These are phyloP conservation scores for Lepetodrilus schrolli DNA, from an alignment of 2,888 invertebrate species.

Conservation along the genomic window DNA sequence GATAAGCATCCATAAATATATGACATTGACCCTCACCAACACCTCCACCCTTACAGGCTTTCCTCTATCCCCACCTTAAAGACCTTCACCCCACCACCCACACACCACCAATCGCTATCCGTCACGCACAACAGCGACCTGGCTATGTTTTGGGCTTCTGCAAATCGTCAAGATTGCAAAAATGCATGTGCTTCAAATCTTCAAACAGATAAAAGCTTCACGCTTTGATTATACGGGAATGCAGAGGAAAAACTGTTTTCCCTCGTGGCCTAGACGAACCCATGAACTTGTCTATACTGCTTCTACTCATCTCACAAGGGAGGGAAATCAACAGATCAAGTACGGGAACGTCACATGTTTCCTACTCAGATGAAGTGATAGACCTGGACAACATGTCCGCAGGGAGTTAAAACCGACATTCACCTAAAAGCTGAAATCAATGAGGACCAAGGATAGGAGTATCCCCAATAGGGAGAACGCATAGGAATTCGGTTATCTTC, in stretches of 20 bases:
- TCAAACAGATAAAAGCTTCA: slow-evolving; percentile 21
- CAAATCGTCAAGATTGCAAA: slow-evolving; percentile 23
- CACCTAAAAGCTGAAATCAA: too few relatives aligned
- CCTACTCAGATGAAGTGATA: too few relatives aligned
- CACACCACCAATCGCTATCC: background rate
- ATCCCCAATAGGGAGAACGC: too few relatives aligned
- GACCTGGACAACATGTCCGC: too few relatives aligned
- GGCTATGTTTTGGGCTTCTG: background rate
- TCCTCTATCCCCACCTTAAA: background rate
- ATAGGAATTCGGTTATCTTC: too few relatives aligned
- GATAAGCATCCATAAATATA: too few relatives aligned
- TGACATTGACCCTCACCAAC: too few relatives aligned
- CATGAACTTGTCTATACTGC: background rate
- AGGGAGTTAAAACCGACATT: too few relatives aligned
- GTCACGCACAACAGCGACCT: background rate
- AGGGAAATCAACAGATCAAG: background rate
- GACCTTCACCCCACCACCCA: background rate
- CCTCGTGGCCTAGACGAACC: background rate
- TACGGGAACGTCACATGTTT: background rate
- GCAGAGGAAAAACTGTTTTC: slow-evolving; percentile 8
- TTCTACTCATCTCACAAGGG: background rate
- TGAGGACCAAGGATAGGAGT: too few relatives aligned
- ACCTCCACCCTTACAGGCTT: too few relatives aligned
- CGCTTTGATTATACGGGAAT: slow-evolving; percentile 18
- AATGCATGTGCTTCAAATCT: slow-evolving; percentile 20